Conservation (phyloP, 2,797 vertebrate species). For the Clarias platycephalus region DNA sequence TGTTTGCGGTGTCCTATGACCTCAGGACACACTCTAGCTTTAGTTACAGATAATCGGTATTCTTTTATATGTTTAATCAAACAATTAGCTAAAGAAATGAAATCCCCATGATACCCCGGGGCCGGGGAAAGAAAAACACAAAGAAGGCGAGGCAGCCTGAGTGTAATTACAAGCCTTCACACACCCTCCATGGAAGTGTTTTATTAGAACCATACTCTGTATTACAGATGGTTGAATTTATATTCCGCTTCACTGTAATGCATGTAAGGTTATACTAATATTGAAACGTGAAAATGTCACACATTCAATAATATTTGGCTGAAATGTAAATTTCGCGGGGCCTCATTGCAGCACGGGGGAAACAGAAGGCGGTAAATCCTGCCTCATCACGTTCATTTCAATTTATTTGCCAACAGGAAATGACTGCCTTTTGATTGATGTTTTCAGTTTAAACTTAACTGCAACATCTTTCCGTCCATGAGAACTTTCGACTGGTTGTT, state of each 20-base stretch:
- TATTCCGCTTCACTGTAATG: background rate
- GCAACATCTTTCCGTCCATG: background rate
- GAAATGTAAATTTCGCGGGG: slow-evolving; percentile 10
- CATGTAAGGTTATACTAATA: slow-evolving; percentile 19
- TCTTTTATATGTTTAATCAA: slow-evolving; percentile 35
- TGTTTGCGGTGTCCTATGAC: background rate
- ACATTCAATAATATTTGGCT: slow-evolving; percentile 22
- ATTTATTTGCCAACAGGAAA: slow-evolving; percentile 14
- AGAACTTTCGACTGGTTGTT: background rate
- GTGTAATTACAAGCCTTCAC: background rate
- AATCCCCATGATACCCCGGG: background rate
- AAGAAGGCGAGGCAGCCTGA: background rate
- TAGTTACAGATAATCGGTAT: slow-evolving; percentile 43
- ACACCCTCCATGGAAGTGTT: background rate
- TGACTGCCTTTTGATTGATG: background rate
- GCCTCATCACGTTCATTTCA: background rate
- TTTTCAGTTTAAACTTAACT: background rate
- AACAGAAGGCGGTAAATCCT: slow-evolving; percentile 11
- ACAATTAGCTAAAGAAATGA: slow-evolving; percentile 41
- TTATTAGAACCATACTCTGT: slow-evolving; percentile 15
- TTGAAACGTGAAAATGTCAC: slow-evolving; percentile 19
- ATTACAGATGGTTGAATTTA: background rate
- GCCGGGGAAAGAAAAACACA: background rate
- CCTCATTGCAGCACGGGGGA: background rate
- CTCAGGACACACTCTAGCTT: slow-evolving; percentile 24